Conservation (phyloP, 2,797 vertebrate genomes). For the Rachycentron canadum region DNA sequence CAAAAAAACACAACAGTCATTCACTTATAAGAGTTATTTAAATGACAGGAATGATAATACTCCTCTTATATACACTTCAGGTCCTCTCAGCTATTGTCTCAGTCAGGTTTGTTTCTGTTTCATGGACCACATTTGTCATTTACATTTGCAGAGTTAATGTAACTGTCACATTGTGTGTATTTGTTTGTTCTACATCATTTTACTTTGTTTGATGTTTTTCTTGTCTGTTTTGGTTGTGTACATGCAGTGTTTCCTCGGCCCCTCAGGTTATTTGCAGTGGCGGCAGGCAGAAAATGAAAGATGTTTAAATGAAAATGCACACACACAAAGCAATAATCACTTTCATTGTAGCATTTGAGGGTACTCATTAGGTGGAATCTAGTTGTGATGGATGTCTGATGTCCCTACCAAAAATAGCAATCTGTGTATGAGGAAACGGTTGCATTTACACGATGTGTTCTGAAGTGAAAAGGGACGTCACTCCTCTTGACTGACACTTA, state of each 20-base stretch:
- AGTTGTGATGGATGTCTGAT: conserved; percentile 2
- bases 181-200: conserved; percentile 28
- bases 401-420: conserved; percentile 17
- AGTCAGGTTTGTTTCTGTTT: conserved; percentile 43
- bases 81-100: conserved; percentile 25
- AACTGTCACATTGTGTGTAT: conserved; percentile 14
- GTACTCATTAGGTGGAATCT: not conserved
- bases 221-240: conserved; percentile 26
- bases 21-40: conserved; percentile 41
- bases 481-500: conserved; percentile 2
- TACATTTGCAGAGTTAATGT: conserved; percentile 20
- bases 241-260: conserved; percentile 29
- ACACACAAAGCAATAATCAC: conserved; percentile 52
- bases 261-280: conserved; percentile 43
- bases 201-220: conserved; percentile 16
- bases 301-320: not conserved
- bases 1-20: conserved; percentile 54
- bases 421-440: conserved; percentile 21
- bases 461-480: conserved; percentile 53
- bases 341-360: conserved; percentile 31
- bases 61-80: conserved; percentile 29
- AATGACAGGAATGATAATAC: conserved; percentile 10
- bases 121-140: conserved; percentile 17
- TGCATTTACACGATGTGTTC: conserved; percentile 18
- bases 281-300: not conserved